These are phyloP conservation scores for Chloroceryle amazona DNA, from an alignment of 2,797 vertebrate genomes.

Conservation along the genomic window DNA sequence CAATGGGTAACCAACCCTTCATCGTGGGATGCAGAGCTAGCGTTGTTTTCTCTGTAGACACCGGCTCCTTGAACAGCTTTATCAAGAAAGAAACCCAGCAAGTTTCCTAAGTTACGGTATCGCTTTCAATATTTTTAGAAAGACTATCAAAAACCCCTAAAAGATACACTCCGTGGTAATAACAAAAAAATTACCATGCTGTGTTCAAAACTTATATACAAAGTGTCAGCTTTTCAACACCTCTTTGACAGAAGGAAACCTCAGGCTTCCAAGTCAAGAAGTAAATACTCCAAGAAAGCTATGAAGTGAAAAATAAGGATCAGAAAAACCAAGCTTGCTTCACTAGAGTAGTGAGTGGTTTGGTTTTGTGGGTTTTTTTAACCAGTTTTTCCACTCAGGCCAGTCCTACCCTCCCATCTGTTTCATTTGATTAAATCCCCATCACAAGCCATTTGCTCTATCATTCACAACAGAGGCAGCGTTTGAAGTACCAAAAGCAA, in stretches of 20 bases:
- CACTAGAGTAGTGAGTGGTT: neutral
- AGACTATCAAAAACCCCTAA: neutral
- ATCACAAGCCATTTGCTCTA: neutral
- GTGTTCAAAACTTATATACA: neutral
- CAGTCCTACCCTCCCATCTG: neutral
- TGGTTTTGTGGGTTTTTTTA: neutral
- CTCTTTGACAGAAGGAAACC: neutral
- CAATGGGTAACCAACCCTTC: neutral
- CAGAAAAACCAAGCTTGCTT: neutral
- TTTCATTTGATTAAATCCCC: neutral
- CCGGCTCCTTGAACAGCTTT: neutral
- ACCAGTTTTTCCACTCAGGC: neutral
- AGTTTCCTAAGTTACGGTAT: neutral
- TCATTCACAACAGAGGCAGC: rapidly evolving
- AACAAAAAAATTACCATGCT: neutral
- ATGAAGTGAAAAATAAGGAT: neutral
- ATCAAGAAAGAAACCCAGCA: neutral
- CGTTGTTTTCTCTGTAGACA: neutral
- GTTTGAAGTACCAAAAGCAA: neutral
- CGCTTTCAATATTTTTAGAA: slow-evolving; percentile 1
- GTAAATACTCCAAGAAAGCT: neutral
- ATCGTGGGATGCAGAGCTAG: neutral
- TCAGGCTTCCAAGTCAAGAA: neutral
- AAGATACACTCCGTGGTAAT: neutral
- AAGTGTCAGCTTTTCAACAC: neutral